Evolutionary conservation across 30 jellyfish, hydroid and myxozoan species (phyloP), one percentile per base, ranked within the genome.

Genomic region (Mastigias papua): DNA sequence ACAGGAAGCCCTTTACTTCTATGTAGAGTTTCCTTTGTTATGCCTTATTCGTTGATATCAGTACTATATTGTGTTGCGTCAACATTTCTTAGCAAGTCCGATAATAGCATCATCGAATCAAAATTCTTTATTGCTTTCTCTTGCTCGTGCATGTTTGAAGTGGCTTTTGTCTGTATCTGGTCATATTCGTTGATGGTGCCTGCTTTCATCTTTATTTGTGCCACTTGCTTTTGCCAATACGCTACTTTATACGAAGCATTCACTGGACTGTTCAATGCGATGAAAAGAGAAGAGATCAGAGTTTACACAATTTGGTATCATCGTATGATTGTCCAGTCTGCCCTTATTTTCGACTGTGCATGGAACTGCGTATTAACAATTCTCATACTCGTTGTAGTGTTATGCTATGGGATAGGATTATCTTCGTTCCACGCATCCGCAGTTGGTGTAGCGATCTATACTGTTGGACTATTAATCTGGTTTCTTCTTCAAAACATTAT

Each of bases 361-460:
- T 83, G 92, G 92, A 83, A 83, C 32, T 23, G 86, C 3, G 66
- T 83, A 69, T 60, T 83, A 29, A 34, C 50, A 23, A 54, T 63
- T 13, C 82, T 83, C 73, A 35, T 42, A 6, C 70, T 69, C 0
- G 75, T 80, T 19, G 82, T 70, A 22, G 86, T 83, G 67, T 74
- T 83, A 7, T 58, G 86, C 86, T 51, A 83, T 48, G 30, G 48
- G 9, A 28, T 69, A 29, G 92, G 92, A 3, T 23, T 83, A 15
- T 27, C 84, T 26, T 34, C 86, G 22, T 83, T 83, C 60, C 86
- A 83, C 33, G 86, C 92, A 83, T 83, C 92, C 0, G 85, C 71
- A 0, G 61, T 73, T 62, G 85, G 80, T n/a, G 69, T 83, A 54
- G 35, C 71, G 17, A 73, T 70, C 46, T 83, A 69, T 19, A 32